A percentile compares a stretch with the other conserved stretches of the same genome.
Evolutionary conservation across 2,113 vertebrate genomes (phyloP).

Genomic region (Suricata suricatta): DNA sequence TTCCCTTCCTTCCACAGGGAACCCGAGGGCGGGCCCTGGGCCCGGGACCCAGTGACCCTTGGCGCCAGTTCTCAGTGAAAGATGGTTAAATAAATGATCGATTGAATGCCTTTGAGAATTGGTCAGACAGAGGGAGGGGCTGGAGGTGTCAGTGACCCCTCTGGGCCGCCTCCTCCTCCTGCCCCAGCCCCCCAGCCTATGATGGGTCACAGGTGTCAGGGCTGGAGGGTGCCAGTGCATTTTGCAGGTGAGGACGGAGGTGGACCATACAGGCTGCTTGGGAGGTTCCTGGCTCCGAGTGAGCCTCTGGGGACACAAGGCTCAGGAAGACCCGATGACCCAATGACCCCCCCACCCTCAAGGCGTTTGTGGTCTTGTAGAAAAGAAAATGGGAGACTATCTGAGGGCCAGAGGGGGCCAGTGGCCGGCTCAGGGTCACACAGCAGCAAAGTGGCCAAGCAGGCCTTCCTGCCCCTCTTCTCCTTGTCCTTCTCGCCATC

Average conservation of each 20-base stretch:
- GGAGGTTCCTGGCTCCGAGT: not conserved
- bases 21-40: too few relatives aligned
- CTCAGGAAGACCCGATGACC: rapidly evolving
- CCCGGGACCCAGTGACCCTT: not conserved
- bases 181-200: not conserved
- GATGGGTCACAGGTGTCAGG: not conserved
- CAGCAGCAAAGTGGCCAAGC: not conserved
- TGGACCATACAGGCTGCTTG: too few relatives aligned
- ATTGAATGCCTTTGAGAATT: not conserved
- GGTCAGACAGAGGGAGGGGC: not conserved
- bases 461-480: not conserved
- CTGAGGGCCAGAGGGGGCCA: not conserved
- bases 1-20: not conserved
- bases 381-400: not conserved
- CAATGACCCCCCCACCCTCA: not conserved
- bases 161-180: not conserved
- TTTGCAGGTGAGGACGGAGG: not conserved
- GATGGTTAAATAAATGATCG: not conserved
- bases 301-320: not conserved
- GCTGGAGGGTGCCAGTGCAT: not conserved
- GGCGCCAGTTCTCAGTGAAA: not conserved
- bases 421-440: not conserved
- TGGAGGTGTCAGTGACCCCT: not conserved
- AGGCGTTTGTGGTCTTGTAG: rapidly evolving
- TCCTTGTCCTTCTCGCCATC: not conserved